A percentile compares a stretch with the other conserved stretches of the same genome.
phyloP scores from a whole-genome alignment of 2,888 invertebrate genomes.

The Crematogaster levior region DNA sequence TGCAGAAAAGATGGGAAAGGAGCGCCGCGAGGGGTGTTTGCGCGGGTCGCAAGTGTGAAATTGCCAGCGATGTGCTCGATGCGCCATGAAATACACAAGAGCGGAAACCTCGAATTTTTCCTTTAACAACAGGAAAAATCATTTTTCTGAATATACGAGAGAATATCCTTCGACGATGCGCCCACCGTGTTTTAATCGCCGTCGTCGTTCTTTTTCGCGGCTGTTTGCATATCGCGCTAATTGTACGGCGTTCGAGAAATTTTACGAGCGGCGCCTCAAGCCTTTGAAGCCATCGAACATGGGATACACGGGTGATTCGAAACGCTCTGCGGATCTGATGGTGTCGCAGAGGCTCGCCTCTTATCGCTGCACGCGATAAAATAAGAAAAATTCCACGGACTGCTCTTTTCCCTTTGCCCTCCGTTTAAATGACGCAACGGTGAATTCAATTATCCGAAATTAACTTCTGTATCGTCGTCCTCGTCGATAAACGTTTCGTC shows the following conservation, averaged over 20 bases:
- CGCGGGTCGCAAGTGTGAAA: slow-evolving; percentile 79
- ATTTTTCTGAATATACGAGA: slow-evolving; percentile 34
- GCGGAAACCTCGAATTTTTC: slow-evolving; percentile 45
- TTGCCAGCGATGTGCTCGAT: slow-evolving; percentile 73
- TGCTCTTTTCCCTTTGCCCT: background rate
- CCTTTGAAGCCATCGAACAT: slow-evolving; percentile 18
- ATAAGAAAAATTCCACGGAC: slow-evolving; percentile 61
- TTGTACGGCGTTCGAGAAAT: slow-evolving; percentile 22
- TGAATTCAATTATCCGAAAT: background rate
- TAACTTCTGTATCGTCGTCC: background rate
- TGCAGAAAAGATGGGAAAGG: slow-evolving; percentile 72
- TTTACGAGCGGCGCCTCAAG: slow-evolving; percentile 23
- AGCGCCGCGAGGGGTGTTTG: slow-evolving; percentile 60
- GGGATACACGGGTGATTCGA: slow-evolving; percentile 1
- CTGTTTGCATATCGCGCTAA: slow-evolving; percentile 36
- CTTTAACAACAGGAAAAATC: slow-evolving; percentile 35
- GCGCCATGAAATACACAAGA: slow-evolving; percentile 39
- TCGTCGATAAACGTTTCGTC: background rate
- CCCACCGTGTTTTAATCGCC: background rate
- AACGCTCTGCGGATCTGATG: slow-evolving; percentile 41
- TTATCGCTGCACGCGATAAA: slow-evolving; percentile 63
- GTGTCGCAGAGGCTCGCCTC: slow-evolving; percentile 40
- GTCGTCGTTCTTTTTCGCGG: background rate
- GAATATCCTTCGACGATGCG: background rate
- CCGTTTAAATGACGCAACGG: background rate